Conservation (phyloP, 1,140 invertebrate genomes). For the Bombus turneri region DNA sequence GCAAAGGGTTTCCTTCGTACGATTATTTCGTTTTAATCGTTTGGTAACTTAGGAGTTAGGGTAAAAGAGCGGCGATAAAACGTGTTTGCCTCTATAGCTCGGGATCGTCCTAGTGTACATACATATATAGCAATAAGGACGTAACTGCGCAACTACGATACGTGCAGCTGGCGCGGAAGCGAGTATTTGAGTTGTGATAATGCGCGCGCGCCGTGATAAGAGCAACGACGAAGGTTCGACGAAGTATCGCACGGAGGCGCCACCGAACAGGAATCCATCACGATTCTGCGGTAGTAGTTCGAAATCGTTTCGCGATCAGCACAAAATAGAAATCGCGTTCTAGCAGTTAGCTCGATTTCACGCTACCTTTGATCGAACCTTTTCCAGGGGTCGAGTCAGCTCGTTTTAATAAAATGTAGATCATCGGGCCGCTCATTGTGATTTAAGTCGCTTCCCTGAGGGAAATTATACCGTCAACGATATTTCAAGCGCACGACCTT, state of each 20-base stretch:
- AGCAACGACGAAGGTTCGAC: constrained; percentile 18
- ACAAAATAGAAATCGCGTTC: background rate
- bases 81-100: no score
- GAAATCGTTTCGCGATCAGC: no score
- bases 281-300: no score
- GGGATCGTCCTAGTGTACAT: no score
- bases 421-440: constrained; percentile 32
- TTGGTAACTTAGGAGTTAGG: no score
- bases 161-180: background rate
- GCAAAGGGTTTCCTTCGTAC: no score
- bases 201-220: constrained; percentile 31
- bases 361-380: background rate
- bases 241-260: constrained; percentile 57
- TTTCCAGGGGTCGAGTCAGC: background rate
- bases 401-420: constrained; percentile 50
- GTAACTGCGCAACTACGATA: background rate
- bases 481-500: constrained; percentile 48
- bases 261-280: constrained; percentile 44
- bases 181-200: constrained; percentile 14
- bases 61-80: no score
- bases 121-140: no score
- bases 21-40: no score
- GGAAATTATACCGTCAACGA: constrained; percentile 56
- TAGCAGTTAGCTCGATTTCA: background rate
- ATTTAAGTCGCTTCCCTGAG: constrained; percentile 39